Percentiles rank a stretch among this genome's conserved stretches.
phyloP scores from a whole-genome alignment of 1,140 invertebrate genomes.

The Drosophila repleta region DNA sequence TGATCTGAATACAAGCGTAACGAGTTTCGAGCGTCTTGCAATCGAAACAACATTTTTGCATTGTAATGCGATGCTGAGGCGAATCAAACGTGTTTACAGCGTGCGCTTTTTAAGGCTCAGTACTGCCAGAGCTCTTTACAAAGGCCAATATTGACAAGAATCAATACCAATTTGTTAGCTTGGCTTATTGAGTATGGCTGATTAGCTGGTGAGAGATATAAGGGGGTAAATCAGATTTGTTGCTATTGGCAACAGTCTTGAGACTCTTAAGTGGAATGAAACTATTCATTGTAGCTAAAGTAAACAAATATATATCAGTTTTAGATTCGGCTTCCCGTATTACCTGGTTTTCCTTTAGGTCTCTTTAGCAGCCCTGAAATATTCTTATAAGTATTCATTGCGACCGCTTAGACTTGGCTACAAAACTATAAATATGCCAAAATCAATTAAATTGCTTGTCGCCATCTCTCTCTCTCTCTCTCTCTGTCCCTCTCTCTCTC shows the following conservation, averaged over 20 bases:
- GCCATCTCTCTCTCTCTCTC: background rate
- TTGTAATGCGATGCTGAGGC: slow-evolving; percentile 48
- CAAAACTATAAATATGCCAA: slow-evolving; percentile 15
- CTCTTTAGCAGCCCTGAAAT: no score
- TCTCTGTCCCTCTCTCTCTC: background rate
- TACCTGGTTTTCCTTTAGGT: background rate
- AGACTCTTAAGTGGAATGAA: no score
- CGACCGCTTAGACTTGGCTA: background rate
- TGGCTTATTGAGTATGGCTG: no score
- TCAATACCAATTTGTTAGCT: background rate
- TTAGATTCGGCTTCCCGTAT: no score
- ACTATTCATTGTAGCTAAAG: no score
- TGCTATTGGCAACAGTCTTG: no score
- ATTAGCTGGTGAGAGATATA: no score
- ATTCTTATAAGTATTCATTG: no score
- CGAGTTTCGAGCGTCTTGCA: slow-evolving; percentile 48
- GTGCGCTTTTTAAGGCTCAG: background rate
- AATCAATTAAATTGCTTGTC: slow-evolving; percentile 2
- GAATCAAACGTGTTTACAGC: slow-evolving; percentile 34
- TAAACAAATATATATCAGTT: no score
- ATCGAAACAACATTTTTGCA: slow-evolving; percentile 76
- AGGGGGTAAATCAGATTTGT: no score
- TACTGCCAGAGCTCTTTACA: slow-evolving; percentile 2
- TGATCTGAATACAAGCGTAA: slow-evolving; percentile 30
- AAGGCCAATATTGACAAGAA: background rate